A percentile compares a stretch with the other conserved stretches of the same genome.
Evolutionary conservation across 1,140 invertebrate genomes (phyloP).

Genomic region (Wasmannia auropunctata): DNA sequence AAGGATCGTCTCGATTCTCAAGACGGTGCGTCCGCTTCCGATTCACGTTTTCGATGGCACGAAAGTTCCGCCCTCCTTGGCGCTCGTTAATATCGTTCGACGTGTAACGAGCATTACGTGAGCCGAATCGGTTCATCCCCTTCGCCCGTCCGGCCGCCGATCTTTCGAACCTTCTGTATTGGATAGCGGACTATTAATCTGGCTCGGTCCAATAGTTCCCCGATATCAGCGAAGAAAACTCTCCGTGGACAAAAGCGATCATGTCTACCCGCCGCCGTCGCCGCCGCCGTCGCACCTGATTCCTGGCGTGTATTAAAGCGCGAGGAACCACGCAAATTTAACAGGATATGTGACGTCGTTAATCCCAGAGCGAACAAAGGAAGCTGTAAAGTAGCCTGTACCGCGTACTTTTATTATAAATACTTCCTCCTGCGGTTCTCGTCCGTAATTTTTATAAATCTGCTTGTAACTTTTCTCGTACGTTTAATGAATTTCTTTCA

Average conservation of each 20-base stretch:
- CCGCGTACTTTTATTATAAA: not conserved
- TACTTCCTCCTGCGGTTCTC: not conserved
- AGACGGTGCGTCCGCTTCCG: slow-evolving; percentile 69
- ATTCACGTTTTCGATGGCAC: slow-evolving; percentile 73
- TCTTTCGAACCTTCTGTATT: slow-evolving; percentile 48
- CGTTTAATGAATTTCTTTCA: not conserved
- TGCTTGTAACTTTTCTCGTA: not conserved
- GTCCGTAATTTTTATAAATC: not conserved
- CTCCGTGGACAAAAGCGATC: slow-evolving; percentile 71
- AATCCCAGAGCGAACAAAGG: not conserved
- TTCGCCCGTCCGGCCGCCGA: slow-evolving; percentile 28
- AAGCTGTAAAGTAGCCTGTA: not conserved
- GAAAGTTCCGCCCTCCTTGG: slow-evolving; percentile 69
- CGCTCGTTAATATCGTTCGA: slow-evolving; percentile 75
- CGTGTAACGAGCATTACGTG: slow-evolving; percentile 76
- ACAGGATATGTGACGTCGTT: slow-evolving; percentile 31
- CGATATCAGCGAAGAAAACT: slow-evolving; percentile 74
- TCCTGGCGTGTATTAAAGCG: slow-evolving; percentile 67
- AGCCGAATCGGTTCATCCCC: slow-evolving; percentile 70
- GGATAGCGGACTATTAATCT: slow-evolving; percentile 72
- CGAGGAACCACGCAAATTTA: slow-evolving; percentile 69
- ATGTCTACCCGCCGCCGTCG: slow-evolving; percentile 50
- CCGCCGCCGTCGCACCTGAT: slow-evolving; percentile 4
- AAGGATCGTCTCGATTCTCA: slow-evolving; percentile 63
- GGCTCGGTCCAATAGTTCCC: slow-evolving; percentile 67